phyloP scores from a whole-genome alignment of 2,888 invertebrate genomes.

The Scelioninae gen. 2 region DNA sequence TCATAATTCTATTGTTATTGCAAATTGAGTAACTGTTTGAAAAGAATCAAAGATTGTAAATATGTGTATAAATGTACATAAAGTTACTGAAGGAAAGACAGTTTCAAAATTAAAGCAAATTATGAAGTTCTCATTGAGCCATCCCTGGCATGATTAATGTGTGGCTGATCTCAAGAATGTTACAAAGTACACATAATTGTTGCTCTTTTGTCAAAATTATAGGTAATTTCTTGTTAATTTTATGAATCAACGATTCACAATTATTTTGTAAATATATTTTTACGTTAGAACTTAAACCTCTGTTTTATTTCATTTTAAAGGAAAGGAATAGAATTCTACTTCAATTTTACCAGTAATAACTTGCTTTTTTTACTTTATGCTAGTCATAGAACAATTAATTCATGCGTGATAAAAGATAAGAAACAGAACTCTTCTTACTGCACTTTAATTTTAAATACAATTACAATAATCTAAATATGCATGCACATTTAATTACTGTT shows the following conservation, averaged over 20 bases:
- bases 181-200: no score
- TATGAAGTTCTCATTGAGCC: slow-evolving; percentile 16
- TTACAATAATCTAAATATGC: no score
- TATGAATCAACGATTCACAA: background rate
- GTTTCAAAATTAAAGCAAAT: slow-evolving; percentile 2
- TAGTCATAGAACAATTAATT: slow-evolving; percentile 37
- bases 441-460: no score
- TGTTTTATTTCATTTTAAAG: no score
- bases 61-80: slow-evolving; percentile 10
- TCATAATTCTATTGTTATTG: no score
- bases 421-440: no score
- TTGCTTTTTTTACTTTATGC: slow-evolving; percentile 22
- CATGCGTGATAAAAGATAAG: no score
- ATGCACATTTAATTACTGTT: no score
- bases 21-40: no score
- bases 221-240: background rate
- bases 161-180: background rate
- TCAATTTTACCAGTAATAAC: slow-evolving; percentile 13
- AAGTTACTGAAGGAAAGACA: background rate
- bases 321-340: no score
- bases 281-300: slow-evolving; percentile 1
- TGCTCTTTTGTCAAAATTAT: background rate
- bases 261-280: background rate
- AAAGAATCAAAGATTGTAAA: slow-evolving; percentile 17
- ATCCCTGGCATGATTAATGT: slow-evolving; percentile 16